Evolutionary conservation across 2,113 vertebrate species (phyloP).

Genomic region (Monopterus albus): DNA sequence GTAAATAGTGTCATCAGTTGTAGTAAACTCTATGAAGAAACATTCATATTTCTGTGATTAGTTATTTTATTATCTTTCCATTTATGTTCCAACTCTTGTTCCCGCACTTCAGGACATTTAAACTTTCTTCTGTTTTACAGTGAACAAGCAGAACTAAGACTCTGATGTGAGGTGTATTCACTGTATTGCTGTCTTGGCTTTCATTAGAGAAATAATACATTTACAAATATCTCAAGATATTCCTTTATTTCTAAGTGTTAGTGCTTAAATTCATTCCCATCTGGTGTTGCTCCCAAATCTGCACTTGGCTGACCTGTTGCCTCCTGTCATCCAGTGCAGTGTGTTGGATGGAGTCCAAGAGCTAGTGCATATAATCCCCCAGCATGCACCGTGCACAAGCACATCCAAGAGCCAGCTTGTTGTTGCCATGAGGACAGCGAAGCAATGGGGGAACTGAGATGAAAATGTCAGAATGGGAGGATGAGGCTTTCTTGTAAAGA

Average conservation of each 20-base stretch:
- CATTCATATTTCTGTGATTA: not conserved
- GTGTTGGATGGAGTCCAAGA: constrained; percentile 68
- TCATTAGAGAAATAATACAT: no score
- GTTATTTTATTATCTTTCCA: not conserved
- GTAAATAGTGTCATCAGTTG: not conserved
- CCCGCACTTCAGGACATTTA: not conserved
- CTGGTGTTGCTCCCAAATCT: constrained; percentile 69
- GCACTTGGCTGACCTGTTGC: constrained; percentile 72
- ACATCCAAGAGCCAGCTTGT: constrained; percentile 50
- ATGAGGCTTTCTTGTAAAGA: constrained; percentile 7
- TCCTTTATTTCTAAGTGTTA: constrained; percentile 39
- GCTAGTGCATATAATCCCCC: constrained; percentile 73
- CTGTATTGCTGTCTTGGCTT: no score
- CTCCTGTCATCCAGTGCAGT: constrained; percentile 64
- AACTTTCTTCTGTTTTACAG: not conserved
- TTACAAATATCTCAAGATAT: not conserved
- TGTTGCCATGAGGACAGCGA: constrained; percentile 70
- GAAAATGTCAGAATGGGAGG: constrained; percentile 22
- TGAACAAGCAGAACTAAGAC: not conserved
- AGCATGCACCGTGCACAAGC: constrained; percentile 53
- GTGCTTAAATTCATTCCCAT: constrained; percentile 59
- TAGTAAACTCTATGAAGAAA: no score
- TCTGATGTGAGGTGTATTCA: no score
- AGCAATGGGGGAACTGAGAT: constrained; percentile 51
- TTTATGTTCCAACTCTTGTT: not conserved